Evolutionary conservation across 1,140 invertebrate species (phyloP), one percentile per base, ranked within the genome.

Genomic region (Marisa cornuarietis): DNA sequence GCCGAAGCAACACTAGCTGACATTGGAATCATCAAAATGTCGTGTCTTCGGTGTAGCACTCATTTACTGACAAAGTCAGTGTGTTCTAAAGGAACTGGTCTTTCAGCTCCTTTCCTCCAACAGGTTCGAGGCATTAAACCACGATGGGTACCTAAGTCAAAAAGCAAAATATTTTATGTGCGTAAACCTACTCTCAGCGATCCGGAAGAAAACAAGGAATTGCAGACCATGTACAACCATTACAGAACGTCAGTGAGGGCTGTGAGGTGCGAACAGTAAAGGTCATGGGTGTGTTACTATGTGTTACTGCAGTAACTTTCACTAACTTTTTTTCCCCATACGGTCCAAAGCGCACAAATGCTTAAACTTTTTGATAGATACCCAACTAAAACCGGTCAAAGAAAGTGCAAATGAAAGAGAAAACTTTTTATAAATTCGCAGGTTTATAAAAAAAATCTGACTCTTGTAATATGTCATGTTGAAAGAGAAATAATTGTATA

Each of bases 91-190:
- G 63, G 63, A 51, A 20, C 31, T n/a, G 54, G 31, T 26, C 65
- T 77, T n/a, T 63, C 62, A 68, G 76, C 62, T 20, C 80, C 79
- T 18, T 26, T 77, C 18, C 8, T 78, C 8, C 61, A 81, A 8
- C 65, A 31, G 78, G 82, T 87, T 0, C 69, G 86, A 63, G 85
- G 82, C 68, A 79, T 83, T 62, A 87, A 87, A 78, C 82, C 83
- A 20, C 52, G 83, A 69, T 86, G 82, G 82, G 13, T 84, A 14
- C 85, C 85, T n/a, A 83, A 84, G 10, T 82, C 86, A 13, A 79
- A 80, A 61, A 85, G 81, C 65, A 87, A 87, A 83, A 80, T 84
- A 42, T 87, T 83, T 65, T 82, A 82, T 66, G 86, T 87, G 24
- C 65, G 86, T 54, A 76, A 82, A 73, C 86, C 86, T 20, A 87